These are phyloP conservation scores for Cydia pomonella DNA, from an alignment of 1,140 invertebrate genomes.

Conservation along the genomic window DNA sequence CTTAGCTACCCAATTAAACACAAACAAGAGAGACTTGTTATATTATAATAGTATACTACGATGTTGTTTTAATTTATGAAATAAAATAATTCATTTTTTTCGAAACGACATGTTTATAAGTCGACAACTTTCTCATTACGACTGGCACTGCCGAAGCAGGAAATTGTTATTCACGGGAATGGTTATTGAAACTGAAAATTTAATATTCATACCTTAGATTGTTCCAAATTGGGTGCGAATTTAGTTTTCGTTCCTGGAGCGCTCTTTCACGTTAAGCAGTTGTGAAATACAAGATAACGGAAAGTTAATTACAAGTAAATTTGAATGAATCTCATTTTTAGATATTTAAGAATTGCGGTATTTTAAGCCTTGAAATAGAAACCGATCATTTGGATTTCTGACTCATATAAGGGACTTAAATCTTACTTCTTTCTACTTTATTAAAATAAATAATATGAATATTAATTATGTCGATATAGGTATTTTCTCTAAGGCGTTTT, in stretches of 20 bases:
- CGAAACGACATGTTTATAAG: background rate
- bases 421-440: too few species aligned
- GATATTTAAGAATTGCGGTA: background rate
- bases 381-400: background rate
- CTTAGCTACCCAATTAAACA: background rate
- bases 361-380: background rate
- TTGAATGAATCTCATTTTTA: background rate
- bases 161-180: background rate
- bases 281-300: background rate
- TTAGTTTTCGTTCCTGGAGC: background rate
- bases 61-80: background rate
- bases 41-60: too few species aligned
- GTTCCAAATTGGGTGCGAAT: background rate
- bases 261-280: background rate
- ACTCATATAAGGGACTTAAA: too few species aligned
- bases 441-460: too few species aligned
- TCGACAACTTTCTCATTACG: background rate
- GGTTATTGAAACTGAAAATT: background rate
- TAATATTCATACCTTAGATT: background rate
- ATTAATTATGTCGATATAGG: background rate
- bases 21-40: background rate
- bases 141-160: background rate
- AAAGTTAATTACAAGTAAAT: too few species aligned
- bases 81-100: too few species aligned
- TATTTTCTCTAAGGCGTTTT: background rate